Percentiles rank a stretch among this genome's conserved stretches.
phyloP scores from a whole-genome alignment of 2,888 invertebrate genomes.

The Microplitis manilae region DNA sequence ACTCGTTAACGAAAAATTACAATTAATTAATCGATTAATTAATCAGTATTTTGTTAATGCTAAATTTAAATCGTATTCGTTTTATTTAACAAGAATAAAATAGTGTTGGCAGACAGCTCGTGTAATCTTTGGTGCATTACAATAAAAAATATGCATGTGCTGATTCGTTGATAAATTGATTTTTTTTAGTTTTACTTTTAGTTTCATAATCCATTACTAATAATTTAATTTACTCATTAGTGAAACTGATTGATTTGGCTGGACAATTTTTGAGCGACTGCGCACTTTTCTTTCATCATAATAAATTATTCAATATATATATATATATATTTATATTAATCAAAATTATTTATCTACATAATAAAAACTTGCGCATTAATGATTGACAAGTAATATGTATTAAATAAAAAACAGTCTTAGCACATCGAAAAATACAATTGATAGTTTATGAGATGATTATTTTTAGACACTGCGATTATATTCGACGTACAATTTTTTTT shows the following conservation, averaged over 20 bases:
- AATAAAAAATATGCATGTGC: slow-evolving; percentile 42
- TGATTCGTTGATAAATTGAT: slow-evolving; percentile 36
- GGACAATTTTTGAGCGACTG: slow-evolving; percentile 34
- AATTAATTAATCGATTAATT: too few relatives aligned
- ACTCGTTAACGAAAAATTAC: slow-evolving; percentile 21
- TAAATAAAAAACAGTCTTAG: slow-evolving; percentile 35
- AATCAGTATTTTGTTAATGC: background rate
- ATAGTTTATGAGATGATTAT: slow-evolving; percentile 22
- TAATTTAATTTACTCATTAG: slow-evolving; percentile 13
- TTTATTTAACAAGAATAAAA: slow-evolving; percentile 28
- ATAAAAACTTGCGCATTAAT: slow-evolving; percentile 21
- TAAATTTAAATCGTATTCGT: background rate
- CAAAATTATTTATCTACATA: slow-evolving; percentile 22
- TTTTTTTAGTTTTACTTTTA: slow-evolving; percentile 16
- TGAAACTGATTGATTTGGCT: slow-evolving; percentile 17
- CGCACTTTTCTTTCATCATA: slow-evolving; percentile 10
- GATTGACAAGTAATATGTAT: background rate
- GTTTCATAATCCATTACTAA: background rate
- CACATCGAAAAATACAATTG: slow-evolving; percentile 30
- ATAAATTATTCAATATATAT: slow-evolving; percentile 1
- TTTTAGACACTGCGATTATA: slow-evolving; percentile 36
- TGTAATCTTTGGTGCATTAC: slow-evolving; percentile 51
- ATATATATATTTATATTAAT: slow-evolving; percentile 12
- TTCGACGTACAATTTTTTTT: slow-evolving; percentile 46
- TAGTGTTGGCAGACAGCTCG: slow-evolving; percentile 51